Conservation (phyloP, 2,888 invertebrate species). For the Nipponacmea schrenckii region DNA sequence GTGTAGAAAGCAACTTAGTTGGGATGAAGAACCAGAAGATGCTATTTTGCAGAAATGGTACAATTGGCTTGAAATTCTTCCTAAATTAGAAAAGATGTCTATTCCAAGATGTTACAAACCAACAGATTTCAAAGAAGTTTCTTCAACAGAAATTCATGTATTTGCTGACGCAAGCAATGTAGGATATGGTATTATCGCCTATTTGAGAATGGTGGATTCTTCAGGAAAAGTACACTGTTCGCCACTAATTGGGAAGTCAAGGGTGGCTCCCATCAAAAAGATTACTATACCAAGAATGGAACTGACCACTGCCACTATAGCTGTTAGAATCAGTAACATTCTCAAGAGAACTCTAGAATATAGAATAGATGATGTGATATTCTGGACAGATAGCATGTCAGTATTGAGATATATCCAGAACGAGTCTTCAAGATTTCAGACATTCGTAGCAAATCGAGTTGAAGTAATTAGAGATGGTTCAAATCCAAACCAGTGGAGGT, state of each 20-base stretch:
- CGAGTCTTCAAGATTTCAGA: neutral
- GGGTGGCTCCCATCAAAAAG: neutral
- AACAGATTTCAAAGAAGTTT: neutral
- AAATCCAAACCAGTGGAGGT: neutral
- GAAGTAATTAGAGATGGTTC: neutral
- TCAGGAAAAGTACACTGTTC: neutral
- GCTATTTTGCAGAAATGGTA: slow-evolving; percentile 1
- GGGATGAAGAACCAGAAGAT: slow-evolving; percentile 4
- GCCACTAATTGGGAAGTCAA: neutral
- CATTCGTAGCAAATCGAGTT: neutral
- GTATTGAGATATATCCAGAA: neutral
- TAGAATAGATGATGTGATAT: neutral
- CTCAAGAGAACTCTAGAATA: too few relatives aligned
- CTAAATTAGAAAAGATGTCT: neutral
- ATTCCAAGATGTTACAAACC: neutral
- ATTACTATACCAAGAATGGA: neutral
- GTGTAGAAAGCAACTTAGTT: neutral
- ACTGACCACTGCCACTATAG: neutral
- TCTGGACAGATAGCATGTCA: neutral
- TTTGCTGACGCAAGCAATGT: slow-evolving; percentile 1
- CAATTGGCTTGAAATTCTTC: slow-evolving; percentile 5
- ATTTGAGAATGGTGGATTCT: neutral
- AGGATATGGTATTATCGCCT: slow-evolving; percentile 2
- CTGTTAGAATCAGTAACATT: too few relatives aligned
- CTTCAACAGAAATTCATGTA: slow-evolving; percentile 4